A percentile compares a stretch with the other conserved stretches of the same genome.
These are phyloP conservation scores for Lucilia sericata DNA, from an alignment of 1,140 invertebrate species.

Conservation along the genomic window DNA sequence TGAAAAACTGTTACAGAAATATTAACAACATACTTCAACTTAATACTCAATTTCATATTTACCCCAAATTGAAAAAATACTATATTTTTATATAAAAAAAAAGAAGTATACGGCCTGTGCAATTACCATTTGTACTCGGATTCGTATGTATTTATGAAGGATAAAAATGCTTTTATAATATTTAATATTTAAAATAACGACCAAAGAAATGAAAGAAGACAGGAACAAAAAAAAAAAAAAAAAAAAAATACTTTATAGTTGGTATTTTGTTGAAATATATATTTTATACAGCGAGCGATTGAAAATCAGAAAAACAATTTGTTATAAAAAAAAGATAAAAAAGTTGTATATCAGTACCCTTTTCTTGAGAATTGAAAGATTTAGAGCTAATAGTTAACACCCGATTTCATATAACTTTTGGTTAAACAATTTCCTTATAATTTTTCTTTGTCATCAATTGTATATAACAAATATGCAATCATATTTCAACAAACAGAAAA, in stretches of 20 bases:
- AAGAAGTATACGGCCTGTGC: neutral
- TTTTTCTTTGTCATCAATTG: neutral
- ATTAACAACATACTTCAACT: neutral
- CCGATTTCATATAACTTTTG: no score
- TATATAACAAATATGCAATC: slow-evolving; percentile 2
- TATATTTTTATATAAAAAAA: neutral
- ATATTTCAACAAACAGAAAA: slow-evolving; percentile 21
- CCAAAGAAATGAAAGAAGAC: neutral
- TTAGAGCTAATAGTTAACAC: no score
- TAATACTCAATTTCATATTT: neutral
- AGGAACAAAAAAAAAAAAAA: neutral
- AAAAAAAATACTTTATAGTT: neutral
- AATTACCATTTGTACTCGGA: neutral
- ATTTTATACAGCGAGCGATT: neutral
- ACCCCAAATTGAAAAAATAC: neutral
- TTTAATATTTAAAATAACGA: slow-evolving; percentile 24
- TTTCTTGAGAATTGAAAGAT: no score
- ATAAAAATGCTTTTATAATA: slow-evolving; percentile 10
- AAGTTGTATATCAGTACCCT: no score
- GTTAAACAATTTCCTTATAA: neutral
- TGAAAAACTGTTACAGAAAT: neutral
- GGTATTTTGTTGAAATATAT: neutral
- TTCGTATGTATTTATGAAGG: neutral
- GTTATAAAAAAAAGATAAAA: no score
- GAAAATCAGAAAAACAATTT: neutral